A percentile compares a stretch with the other conserved stretches of the same genome.
Conservation (phyloP, 2,888 invertebrate genomes). For the Sphinx pinastri region DNA sequence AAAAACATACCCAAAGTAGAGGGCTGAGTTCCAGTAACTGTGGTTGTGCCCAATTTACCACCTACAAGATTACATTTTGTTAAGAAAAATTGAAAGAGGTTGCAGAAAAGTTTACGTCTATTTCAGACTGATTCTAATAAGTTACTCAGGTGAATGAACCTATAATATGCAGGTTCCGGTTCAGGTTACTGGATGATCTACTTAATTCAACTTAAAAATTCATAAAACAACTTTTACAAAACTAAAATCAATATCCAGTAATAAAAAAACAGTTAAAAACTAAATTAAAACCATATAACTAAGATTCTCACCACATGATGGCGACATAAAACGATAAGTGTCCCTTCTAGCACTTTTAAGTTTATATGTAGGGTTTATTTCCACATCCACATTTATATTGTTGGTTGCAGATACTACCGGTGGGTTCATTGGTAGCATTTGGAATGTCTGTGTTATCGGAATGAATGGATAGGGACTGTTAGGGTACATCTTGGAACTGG, state of each 20-base stretch:
- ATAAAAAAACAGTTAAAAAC: not conserved
- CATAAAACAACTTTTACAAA: not conserved
- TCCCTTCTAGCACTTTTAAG: conserved; percentile 58
- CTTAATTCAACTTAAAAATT: too few species aligned
- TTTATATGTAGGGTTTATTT: conserved; percentile 38
- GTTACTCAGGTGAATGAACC: too few species aligned
- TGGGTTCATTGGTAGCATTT: conserved; percentile 53
- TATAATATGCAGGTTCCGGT: too few species aligned
- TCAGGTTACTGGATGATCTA: too few species aligned
- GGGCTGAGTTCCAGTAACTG: conserved; percentile 57
- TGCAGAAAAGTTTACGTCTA: too few species aligned
- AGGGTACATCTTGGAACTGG: conserved; percentile 32
- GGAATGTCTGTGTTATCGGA: conserved; percentile 66
- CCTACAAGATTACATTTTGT: conserved; percentile 44
- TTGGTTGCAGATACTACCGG: conserved; percentile 33
- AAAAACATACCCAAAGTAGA: conserved; percentile 57
- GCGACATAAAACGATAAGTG: conserved; percentile 58
- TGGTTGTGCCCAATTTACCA: conserved; percentile 58
- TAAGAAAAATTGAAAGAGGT: too few species aligned
- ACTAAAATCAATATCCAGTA: not conserved
- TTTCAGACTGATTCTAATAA: too few species aligned
- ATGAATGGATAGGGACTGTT: conserved; percentile 40
- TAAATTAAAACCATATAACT: not conserved
- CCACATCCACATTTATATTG: conserved; percentile 43
- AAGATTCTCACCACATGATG: conserved; percentile 59